Evolutionary conservation across 2,888 invertebrate genomes (phyloP), one percentile per base, ranked within the genome.

Genomic region (Corythucha ciliata): DNA sequence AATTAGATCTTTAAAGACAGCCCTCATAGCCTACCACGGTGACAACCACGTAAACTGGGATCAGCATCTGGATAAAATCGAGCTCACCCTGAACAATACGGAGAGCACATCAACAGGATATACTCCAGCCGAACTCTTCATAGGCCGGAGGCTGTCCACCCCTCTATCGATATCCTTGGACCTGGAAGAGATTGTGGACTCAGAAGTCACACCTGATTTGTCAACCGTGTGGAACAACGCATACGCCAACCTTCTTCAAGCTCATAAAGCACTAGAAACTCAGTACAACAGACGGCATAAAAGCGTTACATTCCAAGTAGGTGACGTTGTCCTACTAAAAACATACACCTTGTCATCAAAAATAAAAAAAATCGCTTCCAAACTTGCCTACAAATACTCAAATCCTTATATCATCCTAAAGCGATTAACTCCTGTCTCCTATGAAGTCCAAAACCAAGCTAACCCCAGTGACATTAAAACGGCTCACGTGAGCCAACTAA

Each of bases 401-500:
- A 42, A 42, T 4, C 49, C 49, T 12, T 49, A 24, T 24, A 16
- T 14, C 3, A 34, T 49, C 2, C 6, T 22, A 6, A 42, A 49
- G 21, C 16, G 24, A 4, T 16, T 49, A 2, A 42, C 49, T 2
- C 32, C 21, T 16, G 49, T 47, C 5, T 21, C 47, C 3, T 37
- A 47, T 16, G 8, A 8, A 6, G 29, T 47, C 29, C 22, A 37
- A 29, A 5, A 49, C 18, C 4, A 2, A 4, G 29, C 40, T 2
- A 21, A 42, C 7, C 32, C 29, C 4, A 18, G 2, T 2, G 20
- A 6, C 27, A 2, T 18, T 2, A 49, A 41, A 21, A 12, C 22
- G 7, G 49, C 49, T 2, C 49, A 49, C 24, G 25, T 49, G 2
- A 42, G 41, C 2, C 49, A 49, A 24, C n/a, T 49, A 12, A 49